Conservation (phyloP, 2,113 vertebrate species). For the Perca schrenkii region DNA sequence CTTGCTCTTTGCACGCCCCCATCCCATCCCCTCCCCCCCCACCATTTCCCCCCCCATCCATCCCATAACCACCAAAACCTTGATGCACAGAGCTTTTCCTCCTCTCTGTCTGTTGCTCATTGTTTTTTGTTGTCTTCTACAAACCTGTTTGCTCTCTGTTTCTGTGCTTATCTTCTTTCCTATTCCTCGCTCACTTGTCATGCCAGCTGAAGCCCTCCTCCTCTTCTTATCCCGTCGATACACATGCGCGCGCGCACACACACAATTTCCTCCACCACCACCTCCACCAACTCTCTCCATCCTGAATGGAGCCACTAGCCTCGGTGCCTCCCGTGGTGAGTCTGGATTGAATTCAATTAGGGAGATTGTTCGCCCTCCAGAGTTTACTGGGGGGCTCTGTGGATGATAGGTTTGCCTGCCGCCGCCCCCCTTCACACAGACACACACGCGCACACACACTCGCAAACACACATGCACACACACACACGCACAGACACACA, state of each 20-base stretch:
- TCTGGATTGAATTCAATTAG: conserved; percentile 80
- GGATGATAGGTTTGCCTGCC: conserved; percentile 62
- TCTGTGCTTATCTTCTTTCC: conserved; percentile 37
- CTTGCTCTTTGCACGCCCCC: background rate
- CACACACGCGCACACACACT: background rate
- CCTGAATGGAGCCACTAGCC: conserved; percentile 62
- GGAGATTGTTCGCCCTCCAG: conserved; percentile 77
- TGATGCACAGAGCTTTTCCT: background rate
- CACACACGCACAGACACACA: conserved; percentile 1
- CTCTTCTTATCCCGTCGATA: conserved; percentile 3
- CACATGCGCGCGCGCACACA: background rate
- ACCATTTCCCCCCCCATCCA: background rate
- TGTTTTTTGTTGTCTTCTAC: conserved; percentile 33
- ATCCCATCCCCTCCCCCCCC: too few species aligned
- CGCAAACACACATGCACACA: too few species aligned
- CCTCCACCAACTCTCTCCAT: conserved; percentile 38
- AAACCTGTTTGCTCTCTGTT: conserved; percentile 43
- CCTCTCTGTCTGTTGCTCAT: conserved; percentile 24
- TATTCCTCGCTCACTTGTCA: conserved; percentile 44
- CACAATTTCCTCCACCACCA: background rate
- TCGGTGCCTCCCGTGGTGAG: conserved; percentile 61
- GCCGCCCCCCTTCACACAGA: background rate
- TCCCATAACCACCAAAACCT: conserved; percentile 18
- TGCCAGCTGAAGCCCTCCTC: conserved; percentile 37
- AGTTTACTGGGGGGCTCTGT: conserved; percentile 67